phyloP scores from a whole-genome alignment of 2,888 invertebrate genomes.

The Cataglyphis altisquamis region DNA sequence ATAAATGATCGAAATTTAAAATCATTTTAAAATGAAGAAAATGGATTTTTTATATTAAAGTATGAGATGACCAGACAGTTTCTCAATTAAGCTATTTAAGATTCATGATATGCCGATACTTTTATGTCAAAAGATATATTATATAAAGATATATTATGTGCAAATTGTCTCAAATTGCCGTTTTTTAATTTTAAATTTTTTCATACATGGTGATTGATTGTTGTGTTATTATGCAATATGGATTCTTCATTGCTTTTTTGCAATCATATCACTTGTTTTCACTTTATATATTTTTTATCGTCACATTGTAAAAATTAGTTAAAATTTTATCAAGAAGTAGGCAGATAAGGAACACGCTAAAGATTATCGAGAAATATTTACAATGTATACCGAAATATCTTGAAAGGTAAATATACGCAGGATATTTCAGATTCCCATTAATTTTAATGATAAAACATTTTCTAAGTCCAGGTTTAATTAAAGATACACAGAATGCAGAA shows the following conservation, averaged over 20 bases:
- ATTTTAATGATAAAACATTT: conserved; percentile 2
- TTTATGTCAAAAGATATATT: conserved; percentile 24
- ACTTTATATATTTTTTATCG: conserved; percentile 23
- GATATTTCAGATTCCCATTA: background rate
- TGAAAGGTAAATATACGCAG: background rate
- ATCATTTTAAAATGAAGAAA: background rate
- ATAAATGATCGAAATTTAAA: conserved; percentile 4
- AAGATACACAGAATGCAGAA: background rate
- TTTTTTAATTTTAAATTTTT: conserved; percentile 13
- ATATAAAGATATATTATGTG: background rate
- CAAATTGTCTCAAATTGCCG: background rate
- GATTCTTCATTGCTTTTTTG: conserved; percentile 58
- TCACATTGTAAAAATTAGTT: conserved; percentile 55
- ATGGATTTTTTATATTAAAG: background rate
- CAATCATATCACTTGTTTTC: conserved; percentile 58
- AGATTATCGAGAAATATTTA: conserved; percentile 2
- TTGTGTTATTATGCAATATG: conserved; percentile 36
- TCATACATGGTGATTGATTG: background rate
- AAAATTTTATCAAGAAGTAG: conserved; percentile 50
- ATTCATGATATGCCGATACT: background rate
- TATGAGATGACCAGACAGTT: background rate
- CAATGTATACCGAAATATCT: background rate
- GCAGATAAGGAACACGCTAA: background rate
- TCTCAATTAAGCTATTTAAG: background rate
- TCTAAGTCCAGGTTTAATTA: background rate